Conservation (phyloP, 2,888 invertebrate species). For the Allolobophora icterica region DNA sequence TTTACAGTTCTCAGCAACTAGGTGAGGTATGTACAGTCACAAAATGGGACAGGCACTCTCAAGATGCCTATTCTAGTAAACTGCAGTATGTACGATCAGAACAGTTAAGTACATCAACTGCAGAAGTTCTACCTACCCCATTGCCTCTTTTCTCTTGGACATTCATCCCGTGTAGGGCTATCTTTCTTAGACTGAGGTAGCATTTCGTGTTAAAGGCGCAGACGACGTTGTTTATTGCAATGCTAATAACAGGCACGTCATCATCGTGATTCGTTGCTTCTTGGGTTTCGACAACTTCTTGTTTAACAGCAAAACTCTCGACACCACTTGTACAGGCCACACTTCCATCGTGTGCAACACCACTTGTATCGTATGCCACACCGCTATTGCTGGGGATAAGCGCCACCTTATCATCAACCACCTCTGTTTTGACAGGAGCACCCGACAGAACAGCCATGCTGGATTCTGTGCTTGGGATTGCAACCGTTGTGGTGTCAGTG, state of each 20-base stretch:
- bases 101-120: not conserved
- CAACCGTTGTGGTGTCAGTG: not conserved
- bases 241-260: slow-evolving; percentile 73
- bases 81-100: no score
- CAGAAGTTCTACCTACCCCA: slow-evolving; percentile 71
- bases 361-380: not conserved
- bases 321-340: not conserved
- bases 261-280: not conserved
- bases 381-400: not conserved
- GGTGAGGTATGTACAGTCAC: not conserved
- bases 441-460: not conserved
- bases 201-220: slow-evolving; percentile 95
- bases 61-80: not conserved
- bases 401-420: not conserved
- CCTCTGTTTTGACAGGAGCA: not conserved
- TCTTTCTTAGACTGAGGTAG: slow-evolving; percentile 91
- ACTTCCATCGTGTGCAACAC: not conserved
- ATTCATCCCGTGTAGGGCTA: slow-evolving; percentile 88
- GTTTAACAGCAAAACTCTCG: not conserved
- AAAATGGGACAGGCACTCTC: not conserved
- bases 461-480: not conserved
- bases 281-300: not conserved
- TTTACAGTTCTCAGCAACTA: not conserved
- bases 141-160: slow-evolving; percentile 93
- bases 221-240: slow-evolving; percentile 96